Base-by-base conservation (phyloP, 2,113 vertebrate genomes). In the Cyphomyrus plagiostoma region DNA sequence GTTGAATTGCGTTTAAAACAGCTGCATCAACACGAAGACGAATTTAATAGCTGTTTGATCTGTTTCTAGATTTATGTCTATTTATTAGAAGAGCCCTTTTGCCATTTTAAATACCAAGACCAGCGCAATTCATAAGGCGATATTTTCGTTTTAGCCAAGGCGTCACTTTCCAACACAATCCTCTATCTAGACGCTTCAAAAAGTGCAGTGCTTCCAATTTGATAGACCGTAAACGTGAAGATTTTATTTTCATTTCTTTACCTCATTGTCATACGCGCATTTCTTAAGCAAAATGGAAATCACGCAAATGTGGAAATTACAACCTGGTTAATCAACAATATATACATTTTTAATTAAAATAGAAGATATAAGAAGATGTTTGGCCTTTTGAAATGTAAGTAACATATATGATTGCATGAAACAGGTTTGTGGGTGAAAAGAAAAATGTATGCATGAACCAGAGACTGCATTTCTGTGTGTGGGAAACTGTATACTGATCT, bases 301-400 rank as follows among this genome's bases (percentile, higher is more conserved):
- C 93, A 87, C n/a, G 92, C 88, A 91, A 92, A 93, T 88, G 89
- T 92, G 91, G 92, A 91, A 93, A 90, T 93, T 95, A 93, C 92
- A 93, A 94, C 92, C 92, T 94, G 92, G 93, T 92, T 92, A 93
- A 91, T 92, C 92, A 94, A 91, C 91, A 91, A 42, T 86, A 91
- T 90, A 30, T 70, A 70, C 89, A 93, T 93, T 88, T 92, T 90
- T 90, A 91, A 88, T 88, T 92, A 90, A 87, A 62, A 88, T 17
- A 49, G 49, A 62, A 66, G 56, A 62, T 89, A 91, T 89, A 88
- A 93, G 93, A 90, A 92, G 52, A 89, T 91, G 88, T 92, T 90
- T 93, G 88, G 88, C 91, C 66, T 91, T 91, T 93, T 91, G 90
- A 90, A 88, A 93, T 93, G 95, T 96, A 95, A 96, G 95, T 95